These are phyloP conservation scores for Drosophila yakuba DNA, from an alignment of 1,140 invertebrate genomes.

Conservation along the genomic window DNA sequence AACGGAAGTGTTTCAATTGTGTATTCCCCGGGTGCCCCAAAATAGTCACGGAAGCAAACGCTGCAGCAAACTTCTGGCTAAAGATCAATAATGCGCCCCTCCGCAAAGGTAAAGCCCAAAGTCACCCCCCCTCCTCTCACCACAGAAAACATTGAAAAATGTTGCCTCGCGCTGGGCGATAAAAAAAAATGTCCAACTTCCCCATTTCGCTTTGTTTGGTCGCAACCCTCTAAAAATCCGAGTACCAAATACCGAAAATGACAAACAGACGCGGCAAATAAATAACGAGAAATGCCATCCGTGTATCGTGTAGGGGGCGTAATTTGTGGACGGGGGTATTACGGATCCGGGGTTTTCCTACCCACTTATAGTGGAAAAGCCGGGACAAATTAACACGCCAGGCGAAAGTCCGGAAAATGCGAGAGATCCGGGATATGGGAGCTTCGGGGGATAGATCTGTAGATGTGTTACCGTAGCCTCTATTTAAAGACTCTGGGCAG, in stretches of 20 bases:
- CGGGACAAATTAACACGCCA: constrained; percentile 63
- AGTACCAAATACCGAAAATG: constrained; percentile 41
- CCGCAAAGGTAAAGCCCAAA: not conserved
- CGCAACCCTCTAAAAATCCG: not conserved
- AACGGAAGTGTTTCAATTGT: constrained; percentile 69
- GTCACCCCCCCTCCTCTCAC: not conserved
- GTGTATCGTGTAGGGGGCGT: not conserved
- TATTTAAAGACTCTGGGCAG: constrained; percentile 52
- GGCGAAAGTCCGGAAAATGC: constrained; percentile 6
- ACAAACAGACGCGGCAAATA: constrained; percentile 82
- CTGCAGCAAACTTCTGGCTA: constrained; percentile 67
- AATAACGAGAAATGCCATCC: constrained; percentile 59
- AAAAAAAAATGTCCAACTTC: constrained; percentile 19
- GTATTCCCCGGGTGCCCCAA: constrained; percentile 20
- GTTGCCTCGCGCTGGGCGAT: constrained; percentile 47
- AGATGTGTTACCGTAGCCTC: constrained; percentile 8
- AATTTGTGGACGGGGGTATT: not conserved
- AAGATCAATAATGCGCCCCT: constrained; percentile 70
- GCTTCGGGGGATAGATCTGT: constrained; percentile 5
- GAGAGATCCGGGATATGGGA: not conserved
- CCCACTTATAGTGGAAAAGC: constrained; percentile 20
- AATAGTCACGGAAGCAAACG: constrained; percentile 59
- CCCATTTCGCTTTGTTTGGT: constrained; percentile 3
- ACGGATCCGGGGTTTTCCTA: constrained; percentile 11
- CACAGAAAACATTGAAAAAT: constrained; percentile 52